These are phyloP conservation scores for Paedocypris sp. DNA, from an alignment of 2,113 vertebrate species.

Conservation along the genomic window DNA sequence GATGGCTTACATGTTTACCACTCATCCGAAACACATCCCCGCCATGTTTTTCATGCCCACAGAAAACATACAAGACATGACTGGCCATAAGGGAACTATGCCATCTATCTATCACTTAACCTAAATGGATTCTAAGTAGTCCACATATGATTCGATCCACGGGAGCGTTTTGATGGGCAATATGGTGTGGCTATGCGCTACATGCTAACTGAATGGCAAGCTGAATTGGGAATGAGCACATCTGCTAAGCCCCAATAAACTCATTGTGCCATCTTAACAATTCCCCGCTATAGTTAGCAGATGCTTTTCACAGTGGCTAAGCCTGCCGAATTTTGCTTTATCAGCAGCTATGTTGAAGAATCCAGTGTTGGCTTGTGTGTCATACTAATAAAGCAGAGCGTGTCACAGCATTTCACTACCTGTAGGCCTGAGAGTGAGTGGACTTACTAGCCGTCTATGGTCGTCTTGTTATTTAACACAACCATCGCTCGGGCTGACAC, in stretches of 20 bases:
- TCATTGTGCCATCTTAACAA: constrained; percentile 21
- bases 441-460: constrained; percentile 32
- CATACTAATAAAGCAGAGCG: constrained; percentile 27
- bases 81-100: neutral
- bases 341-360: constrained; percentile 10
- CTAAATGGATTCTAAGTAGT: constrained; percentile 23
- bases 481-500: constrained; percentile 42
- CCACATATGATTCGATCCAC: constrained; percentile 7
- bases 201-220: constrained; percentile 17
- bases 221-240: constrained; percentile 18
- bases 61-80: neutral
- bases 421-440: constrained; percentile 2
- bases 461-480: constrained; percentile 43
- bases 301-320: neutral
- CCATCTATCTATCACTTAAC: constrained; percentile 8
- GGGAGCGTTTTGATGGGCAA: constrained; percentile 10
- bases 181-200: constrained; percentile 6
- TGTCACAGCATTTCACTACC: constrained; percentile 25
- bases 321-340: constrained; percentile 5
- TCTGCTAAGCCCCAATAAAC: constrained; percentile 28
- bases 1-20: constrained; percentile 39
- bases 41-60: neutral
- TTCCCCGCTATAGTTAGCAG: constrained; percentile 1
- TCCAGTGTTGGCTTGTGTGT: neutral
- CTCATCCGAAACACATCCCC: constrained; percentile 14